Conservation (phyloP, 1,140 invertebrate species). For the Drosophila repletoides region DNA sequence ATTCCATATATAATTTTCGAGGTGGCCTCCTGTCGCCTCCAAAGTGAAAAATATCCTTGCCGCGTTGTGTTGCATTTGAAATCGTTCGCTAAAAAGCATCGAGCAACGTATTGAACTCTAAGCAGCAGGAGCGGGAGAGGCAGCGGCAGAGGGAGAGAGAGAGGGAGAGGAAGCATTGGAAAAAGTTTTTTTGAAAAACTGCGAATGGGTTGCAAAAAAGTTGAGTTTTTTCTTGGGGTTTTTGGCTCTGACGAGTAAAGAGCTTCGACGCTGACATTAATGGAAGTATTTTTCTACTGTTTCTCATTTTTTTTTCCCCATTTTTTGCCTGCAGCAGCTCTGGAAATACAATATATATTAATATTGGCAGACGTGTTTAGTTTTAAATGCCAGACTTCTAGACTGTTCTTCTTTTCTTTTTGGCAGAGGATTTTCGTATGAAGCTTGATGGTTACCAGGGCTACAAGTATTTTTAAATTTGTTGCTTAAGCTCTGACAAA, state of each 20-base stretch:
- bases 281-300: constrained; percentile 24
- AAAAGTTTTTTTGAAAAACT: constrained; percentile 47
- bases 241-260: background rate
- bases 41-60: constrained; percentile 74
- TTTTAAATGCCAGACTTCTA: constrained; percentile 22
- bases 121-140: background rate
- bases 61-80: constrained; percentile 62
- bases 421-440: constrained; percentile 1
- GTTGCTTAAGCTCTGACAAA: constrained; percentile 3
- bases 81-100: constrained; percentile 42
- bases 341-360: constrained; percentile 32
- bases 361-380: constrained; percentile 46
- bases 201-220: constrained; percentile 12
- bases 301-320: no score
- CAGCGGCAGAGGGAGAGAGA: background rate
- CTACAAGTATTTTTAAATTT: constrained; percentile 8
- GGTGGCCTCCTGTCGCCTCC: background rate
- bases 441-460: background rate
- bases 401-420: background rate
- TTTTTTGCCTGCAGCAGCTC: background rate
- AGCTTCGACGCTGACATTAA: constrained; percentile 46
- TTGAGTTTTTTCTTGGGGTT: background rate
- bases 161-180: background rate
- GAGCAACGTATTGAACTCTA: constrained; percentile 40
- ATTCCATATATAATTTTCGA: constrained; percentile 67